Percentiles rank a stretch among this genome's conserved stretches.
These are phyloP conservation scores for Junonia oenone DNA, from an alignment of 2,888 invertebrate genomes.

Conservation along the genomic window DNA sequence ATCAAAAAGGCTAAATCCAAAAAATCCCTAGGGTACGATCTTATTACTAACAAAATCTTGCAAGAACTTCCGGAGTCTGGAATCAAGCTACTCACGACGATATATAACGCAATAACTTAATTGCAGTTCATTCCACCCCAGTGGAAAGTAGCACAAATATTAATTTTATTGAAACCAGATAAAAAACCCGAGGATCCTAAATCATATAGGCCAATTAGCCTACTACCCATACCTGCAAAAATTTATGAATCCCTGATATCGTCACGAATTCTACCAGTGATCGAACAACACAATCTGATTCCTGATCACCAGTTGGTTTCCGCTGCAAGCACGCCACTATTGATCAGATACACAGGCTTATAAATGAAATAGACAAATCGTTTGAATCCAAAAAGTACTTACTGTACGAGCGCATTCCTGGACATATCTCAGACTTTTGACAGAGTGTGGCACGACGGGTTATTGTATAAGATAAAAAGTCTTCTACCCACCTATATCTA, in stretches of 20 bases:
- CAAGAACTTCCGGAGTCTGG: conserved; percentile 8
- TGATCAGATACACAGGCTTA: conserved; percentile 18
- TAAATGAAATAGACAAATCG: conserved; percentile 9
- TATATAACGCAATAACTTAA: conserved; percentile 17
- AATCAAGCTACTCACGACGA: conserved; percentile 7
- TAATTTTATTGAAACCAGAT: conserved; percentile 21
- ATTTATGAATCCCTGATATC: conserved; percentile 21
- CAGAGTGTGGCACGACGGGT: conserved; percentile 31
- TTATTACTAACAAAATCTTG: conserved; percentile 12
- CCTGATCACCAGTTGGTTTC: conserved; percentile 26
- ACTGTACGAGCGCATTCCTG: conserved; percentile 28
- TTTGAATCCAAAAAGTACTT: conserved; percentile 15
- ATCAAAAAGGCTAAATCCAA: conserved; percentile 1
- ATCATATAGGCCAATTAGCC: conserved; percentile 16
- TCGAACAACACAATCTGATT: background rate
- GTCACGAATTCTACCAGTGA: background rate
- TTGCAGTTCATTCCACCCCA: conserved; percentile 11
- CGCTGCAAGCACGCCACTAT: conserved; percentile 18
- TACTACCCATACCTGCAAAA: conserved; percentile 14
- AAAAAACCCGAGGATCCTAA: conserved; percentile 14
- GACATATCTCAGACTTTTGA: conserved; percentile 34
- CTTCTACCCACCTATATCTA: conserved; percentile 18
- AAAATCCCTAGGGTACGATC: conserved; percentile 17
- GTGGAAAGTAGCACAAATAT: conserved; percentile 25
- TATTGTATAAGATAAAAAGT: conserved; percentile 27